These are phyloP conservation scores for Stichodactyla mertensii DNA, from an alignment of 64 coral and sea anemone species.

Conservation along the genomic window DNA sequence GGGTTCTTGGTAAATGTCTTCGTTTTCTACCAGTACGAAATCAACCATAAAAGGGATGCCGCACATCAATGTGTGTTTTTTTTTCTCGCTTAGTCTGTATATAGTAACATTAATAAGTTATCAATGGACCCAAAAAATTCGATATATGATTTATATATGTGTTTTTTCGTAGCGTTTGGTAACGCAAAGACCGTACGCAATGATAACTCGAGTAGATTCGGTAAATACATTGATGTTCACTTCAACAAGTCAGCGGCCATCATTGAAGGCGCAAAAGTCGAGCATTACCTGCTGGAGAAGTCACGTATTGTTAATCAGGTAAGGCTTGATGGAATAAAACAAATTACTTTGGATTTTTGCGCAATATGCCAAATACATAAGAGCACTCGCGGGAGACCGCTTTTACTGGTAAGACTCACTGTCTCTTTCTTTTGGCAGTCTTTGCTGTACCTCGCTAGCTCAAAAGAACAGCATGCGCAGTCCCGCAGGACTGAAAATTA, in stretches of 20 bases:
- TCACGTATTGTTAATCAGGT: slow-evolving; percentile 87
- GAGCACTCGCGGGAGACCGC: too few species aligned
- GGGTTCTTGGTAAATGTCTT: too few species aligned
- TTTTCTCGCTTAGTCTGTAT: too few species aligned
- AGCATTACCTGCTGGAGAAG: slow-evolving; percentile 83
- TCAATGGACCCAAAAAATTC: not conserved
- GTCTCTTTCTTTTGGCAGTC: too few species aligned
- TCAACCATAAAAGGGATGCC: too few species aligned
- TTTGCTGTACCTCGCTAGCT: too few species aligned
- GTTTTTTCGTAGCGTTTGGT: slow-evolving; percentile 58
- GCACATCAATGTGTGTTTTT: too few species aligned
- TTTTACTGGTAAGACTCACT: too few species aligned
- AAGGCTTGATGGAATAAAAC: not conserved
- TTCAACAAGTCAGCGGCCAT: slow-evolving; percentile 52
- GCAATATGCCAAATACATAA: not conserved
- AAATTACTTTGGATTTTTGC: not conserved
- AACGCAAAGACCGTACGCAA: slow-evolving; percentile 87
- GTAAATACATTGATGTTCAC: slow-evolving; percentile 88
- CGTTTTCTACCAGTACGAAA: too few species aligned
- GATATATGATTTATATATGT: not conserved
- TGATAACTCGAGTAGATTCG: slow-evolving; percentile 90
- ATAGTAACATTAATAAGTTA: too few species aligned
- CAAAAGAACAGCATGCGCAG: too few species aligned
- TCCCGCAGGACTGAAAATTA: too few species aligned
- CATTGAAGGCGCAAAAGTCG: slow-evolving; percentile 82